A percentile compares a stretch with the other conserved stretches of the same genome.
Conservation (phyloP, 2,888 invertebrate genomes). For the Diogma glabrata region DNA sequence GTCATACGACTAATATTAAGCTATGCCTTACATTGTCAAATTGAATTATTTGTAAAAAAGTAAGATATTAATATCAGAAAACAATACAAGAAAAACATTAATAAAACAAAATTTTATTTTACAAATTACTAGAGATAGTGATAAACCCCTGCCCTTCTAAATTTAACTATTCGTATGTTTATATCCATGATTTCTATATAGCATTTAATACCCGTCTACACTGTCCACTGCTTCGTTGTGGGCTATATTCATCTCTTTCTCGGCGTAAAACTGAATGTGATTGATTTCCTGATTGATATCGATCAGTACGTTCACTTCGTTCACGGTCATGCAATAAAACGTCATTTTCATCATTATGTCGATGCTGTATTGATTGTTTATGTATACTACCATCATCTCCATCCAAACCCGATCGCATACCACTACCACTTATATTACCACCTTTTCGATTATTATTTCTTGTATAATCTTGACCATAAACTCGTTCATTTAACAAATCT, state of each 20-base stretch:
- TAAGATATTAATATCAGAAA: too few species aligned
- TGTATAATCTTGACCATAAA: conserved; percentile 30
- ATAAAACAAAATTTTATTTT: too few species aligned
- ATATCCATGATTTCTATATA: conserved; percentile 41
- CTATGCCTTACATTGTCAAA: too few species aligned
- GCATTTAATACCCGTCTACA: conserved; percentile 39
- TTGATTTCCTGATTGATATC: conserved; percentile 22
- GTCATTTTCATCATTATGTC: conserved; percentile 30
- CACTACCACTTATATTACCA: conserved; percentile 24
- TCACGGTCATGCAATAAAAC: conserved; percentile 26
- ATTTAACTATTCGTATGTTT: too few species aligned
- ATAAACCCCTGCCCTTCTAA: too few species aligned
- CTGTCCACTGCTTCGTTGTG: conserved; percentile 39
- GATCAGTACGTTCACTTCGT: conserved; percentile 23
- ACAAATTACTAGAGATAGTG: too few species aligned
- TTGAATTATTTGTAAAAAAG: too few species aligned
- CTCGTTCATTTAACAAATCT: conserved; percentile 34
- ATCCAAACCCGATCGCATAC: conserved; percentile 5
- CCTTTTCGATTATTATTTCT: conserved; percentile 25
- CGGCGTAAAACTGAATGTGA: conserved; percentile 27
- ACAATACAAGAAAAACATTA: too few species aligned
- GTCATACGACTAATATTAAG: too few species aligned
- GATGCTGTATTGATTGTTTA: conserved; percentile 5
- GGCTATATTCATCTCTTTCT: conserved; percentile 38
- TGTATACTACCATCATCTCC: conserved; percentile 9